Base-by-base conservation (phyloP, 64 coral and sea anemone species). In the Stylophora pistillata region DNA sequence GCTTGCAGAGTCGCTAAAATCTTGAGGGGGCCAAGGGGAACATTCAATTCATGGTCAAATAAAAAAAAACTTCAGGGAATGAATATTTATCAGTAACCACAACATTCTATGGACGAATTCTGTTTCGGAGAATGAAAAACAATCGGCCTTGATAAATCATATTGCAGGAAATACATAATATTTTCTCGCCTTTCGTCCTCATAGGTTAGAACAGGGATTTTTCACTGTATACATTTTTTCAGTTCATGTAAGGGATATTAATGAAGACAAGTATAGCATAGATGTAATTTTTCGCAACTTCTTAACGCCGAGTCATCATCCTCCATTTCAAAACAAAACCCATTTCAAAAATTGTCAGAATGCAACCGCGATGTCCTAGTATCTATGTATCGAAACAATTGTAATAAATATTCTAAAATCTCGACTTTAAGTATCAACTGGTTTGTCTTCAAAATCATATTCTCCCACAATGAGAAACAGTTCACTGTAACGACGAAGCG, bases 391-490 rank as follows among this genome's bases (percentile, higher is more conserved):
- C 2, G 59, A 27, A 55, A 15, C 13, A 59, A 56, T 56, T 79
- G 55, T 79, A 47, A 47, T 79, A 31, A 61, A 79, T 79, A 79
- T 79, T 79, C 59, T 27, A 79, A 61, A 53, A 53, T 53, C 53
- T 13, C 53, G 10, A 23, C 13, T 56, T 69, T 11, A 64, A 10
- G 16, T 65, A 84, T 84, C 23, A 84, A 66, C 25, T 84, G 62
- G 11, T 34, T 62, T 53, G 69, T 84, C 69, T 84, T 84, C 80
- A 53, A 34, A 81, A 66, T 64, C 58, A 32, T 32, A 82, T 82
- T 66, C n/a, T 64, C 29, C 23, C 64, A 11, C 59, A 84, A 68
- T 52, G 77, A 64, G 32, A 59, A 20, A 41, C 21, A 61, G 59
- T 79, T 79, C 54, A 30, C 30, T 12, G 7, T 82, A 64, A 32